Evolutionary conservation across 2,797 vertebrate species (phyloP).

Genomic region (Macropus fuliginosus): DNA sequence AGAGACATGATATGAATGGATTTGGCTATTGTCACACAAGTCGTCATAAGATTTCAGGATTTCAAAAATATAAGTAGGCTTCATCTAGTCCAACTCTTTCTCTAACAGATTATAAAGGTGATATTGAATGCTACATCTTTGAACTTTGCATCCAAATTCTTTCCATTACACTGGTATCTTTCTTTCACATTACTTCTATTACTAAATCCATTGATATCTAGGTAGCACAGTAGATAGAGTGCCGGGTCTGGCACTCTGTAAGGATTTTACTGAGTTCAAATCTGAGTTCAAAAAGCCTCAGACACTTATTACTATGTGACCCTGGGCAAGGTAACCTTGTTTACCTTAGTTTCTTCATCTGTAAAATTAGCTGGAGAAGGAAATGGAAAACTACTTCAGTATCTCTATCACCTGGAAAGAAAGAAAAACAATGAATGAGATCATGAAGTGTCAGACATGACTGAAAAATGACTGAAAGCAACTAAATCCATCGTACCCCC

Average conservation of each 20-base stretch:
- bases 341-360: not conserved
- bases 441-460: not conserved
- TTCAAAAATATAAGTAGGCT: not conserved
- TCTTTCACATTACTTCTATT: not conserved
- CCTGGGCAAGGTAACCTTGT: not conserved
- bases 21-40: not conserved
- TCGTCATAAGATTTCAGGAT: not conserved
- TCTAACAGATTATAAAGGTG: not conserved
- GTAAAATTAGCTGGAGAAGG: not conserved
- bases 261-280: not conserved
- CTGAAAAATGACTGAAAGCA: not conserved
- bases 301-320: not conserved
- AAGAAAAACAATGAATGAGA: not conserved
- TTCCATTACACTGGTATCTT: not conserved
- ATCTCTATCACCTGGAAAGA: not conserved
- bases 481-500: not conserved
- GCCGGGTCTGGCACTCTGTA: no score
- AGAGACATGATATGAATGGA: not conserved
- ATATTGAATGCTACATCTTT: not conserved
- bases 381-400: not conserved
- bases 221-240: not conserved
- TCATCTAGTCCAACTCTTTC: not conserved
- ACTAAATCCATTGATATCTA: not conserved
- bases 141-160: not conserved
- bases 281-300: not conserved